These are phyloP conservation scores for Stegastes partitus DNA, from an alignment of 2,113 vertebrate species.

Conservation along the genomic window DNA sequence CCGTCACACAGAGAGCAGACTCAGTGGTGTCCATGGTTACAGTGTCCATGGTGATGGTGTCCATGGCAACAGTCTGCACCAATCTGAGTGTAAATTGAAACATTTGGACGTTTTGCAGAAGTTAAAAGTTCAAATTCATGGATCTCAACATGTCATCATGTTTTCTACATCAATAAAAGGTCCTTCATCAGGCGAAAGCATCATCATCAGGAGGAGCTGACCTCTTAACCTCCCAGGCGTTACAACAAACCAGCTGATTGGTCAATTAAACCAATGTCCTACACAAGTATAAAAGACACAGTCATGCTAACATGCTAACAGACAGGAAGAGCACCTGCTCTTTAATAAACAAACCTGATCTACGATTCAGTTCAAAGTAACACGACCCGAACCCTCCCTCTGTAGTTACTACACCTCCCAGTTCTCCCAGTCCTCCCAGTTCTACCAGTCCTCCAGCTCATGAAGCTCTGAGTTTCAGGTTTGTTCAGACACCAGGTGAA, in stretches of 20 bases:
- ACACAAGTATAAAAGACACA: constrained; percentile 30
- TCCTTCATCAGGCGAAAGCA: constrained; percentile 8
- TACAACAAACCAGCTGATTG: constrained; percentile 11
- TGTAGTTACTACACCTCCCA: background rate
- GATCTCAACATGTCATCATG: background rate
- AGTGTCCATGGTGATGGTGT: background rate
- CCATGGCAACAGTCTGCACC: no score
- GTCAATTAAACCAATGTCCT: constrained; percentile 19
- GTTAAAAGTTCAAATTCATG: background rate
- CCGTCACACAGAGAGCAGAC: no score
- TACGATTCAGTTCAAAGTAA: background rate
- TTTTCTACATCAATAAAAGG: background rate
- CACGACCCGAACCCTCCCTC: background rate
- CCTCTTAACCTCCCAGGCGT: constrained; percentile 1
- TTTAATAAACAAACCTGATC: constrained; percentile 9
- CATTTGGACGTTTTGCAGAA: background rate
- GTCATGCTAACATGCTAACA: constrained; percentile 47
- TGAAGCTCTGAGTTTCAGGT: no score
- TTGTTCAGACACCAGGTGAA: no score
- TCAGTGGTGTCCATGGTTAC: background rate
- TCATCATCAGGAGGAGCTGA: background rate
- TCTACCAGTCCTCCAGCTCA: no score
- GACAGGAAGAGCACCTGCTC: constrained; percentile 1
- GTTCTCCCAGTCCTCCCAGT: background rate
- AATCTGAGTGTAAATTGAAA: background rate